Conservation (phyloP, 2,113 vertebrate genomes). For the Notarius quadriscutis region DNA sequence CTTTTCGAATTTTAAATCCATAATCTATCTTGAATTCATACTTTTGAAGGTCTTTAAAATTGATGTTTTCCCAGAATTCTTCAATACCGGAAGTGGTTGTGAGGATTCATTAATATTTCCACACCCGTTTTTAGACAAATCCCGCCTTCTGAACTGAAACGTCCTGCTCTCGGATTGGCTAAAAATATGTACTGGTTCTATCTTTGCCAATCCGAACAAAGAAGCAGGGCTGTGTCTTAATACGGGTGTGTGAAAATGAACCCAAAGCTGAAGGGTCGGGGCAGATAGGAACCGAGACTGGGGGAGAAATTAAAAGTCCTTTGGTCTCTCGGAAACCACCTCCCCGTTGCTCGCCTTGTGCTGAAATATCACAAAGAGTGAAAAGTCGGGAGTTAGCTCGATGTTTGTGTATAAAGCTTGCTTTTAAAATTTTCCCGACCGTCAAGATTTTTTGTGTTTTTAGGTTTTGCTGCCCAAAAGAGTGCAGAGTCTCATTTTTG, state of each 20-base stretch:
- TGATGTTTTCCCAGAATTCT: conserved; percentile 31
- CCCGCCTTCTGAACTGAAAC: not conserved
- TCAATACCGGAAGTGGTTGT: conserved; percentile 21
- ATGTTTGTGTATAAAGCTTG: not conserved
- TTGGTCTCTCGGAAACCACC: not conserved
- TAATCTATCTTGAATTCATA: not conserved
- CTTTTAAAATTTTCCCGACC: no score
- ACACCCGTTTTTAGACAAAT: not conserved
- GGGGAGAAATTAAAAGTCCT: conserved; percentile 4
- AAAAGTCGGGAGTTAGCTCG: not conserved
- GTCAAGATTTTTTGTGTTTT: not conserved
- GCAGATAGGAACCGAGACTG: not conserved
- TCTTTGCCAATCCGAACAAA: conserved; percentile 15
- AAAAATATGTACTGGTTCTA: no score
- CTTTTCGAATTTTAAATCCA: not conserved
- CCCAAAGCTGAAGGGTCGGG: not conserved
- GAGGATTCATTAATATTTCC: not conserved
- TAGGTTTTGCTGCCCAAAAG: not conserved
- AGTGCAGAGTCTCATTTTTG: not conserved
- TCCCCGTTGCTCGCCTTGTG: not conserved
- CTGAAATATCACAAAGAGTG: conserved; percentile 26
- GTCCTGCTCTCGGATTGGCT: not conserved
- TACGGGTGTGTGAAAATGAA: conserved; percentile 1
- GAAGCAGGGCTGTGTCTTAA: not conserved
- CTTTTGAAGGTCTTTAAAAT: conserved; percentile 19